Percentiles rank a stretch among this genome's conserved stretches.
These are phyloP conservation scores for Oithona nana DNA, from an alignment of 2,888 invertebrate genomes.

Conservation along the genomic window DNA sequence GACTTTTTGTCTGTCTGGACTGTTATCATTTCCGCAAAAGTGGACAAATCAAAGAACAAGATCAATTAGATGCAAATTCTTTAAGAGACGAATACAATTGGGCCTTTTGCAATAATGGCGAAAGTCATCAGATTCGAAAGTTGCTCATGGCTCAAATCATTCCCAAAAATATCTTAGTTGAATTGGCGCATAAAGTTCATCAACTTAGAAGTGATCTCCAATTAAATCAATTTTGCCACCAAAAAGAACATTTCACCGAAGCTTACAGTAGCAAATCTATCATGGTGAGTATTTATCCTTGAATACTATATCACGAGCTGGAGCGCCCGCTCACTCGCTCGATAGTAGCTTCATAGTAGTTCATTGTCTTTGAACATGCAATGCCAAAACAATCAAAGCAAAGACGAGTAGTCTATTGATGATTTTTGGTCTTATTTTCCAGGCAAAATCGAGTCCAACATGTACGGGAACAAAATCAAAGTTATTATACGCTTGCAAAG, in stretches of 20 bases:
- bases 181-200: conserved; percentile 10
- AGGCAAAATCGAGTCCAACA: neutral
- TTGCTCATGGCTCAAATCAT: conserved; percentile 15
- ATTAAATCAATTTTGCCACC: conserved; percentile 12
- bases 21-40: conserved; percentile 22
- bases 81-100: conserved; percentile 14
- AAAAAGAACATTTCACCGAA: conserved; percentile 6
- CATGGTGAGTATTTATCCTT: too few species aligned
- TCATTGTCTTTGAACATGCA: too few species aligned
- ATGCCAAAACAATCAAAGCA: too few species aligned
- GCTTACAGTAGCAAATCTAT: too few species aligned
- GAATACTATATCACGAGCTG: too few species aligned
- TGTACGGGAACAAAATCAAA: neutral
- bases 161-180: conserved; percentile 2
- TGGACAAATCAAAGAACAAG: conserved; percentile 7
- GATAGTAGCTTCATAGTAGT: too few species aligned
- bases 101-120: conserved; percentile 10
- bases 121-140: conserved; percentile 10
- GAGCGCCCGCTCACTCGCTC: too few species aligned
- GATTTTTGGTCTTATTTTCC: too few species aligned
- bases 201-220: neutral
- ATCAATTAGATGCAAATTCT: neutral
- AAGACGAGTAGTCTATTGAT: too few species aligned
- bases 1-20: conserved; percentile 29
- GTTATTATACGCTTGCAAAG: neutral